Base-by-base conservation (phyloP, 2,888 invertebrate species). In the Meloe dianella region DNA sequence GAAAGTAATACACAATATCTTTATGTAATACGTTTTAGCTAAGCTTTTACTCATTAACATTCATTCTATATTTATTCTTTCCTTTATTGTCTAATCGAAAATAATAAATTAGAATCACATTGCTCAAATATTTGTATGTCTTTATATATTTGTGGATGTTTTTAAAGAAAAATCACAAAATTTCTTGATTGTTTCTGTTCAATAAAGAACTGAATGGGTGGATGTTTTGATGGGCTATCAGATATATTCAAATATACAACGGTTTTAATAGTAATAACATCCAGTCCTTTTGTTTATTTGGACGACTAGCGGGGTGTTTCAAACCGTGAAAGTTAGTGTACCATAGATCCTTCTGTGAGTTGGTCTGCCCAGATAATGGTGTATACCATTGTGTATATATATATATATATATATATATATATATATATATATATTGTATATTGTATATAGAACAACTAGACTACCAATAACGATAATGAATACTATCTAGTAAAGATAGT, bases 251-350 rank as follows among this genome's bases (percentile, higher is more conserved):
- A 5, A 12, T 54, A 51, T 22, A 54, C 22, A 24, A 51, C 12
- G 12, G 27, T 24, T 14, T 54, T 54, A 27, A 54, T 54, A 1
- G 54, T 54, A 54, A 54, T 54, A 54, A 54, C 54, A 54, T 54
- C 54, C 63, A 68, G 51, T 38, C 66, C 69, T 69, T 41, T 69
- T 69, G 69, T 69, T 67, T 67, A 69, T 69, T 69, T 63, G 69
- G 61, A 51, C 64, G 63, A 64, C 67, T 63, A 65, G 69, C 68
- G 69, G 72, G 70, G 72, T 68, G 70, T 66, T 70, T 69, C 66
- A 71, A 71, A 73, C 73, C 73, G 73, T 74, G 74, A 74, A 74
- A 72, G 47, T 71, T 72, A 73, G 69, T 73, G 73, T 73, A 74
- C 71, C 74, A 71, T 74, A 73, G 65, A 73, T 74, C 74, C 74